A percentile compares a stretch with the other conserved stretches of the same genome.
Conservation (phyloP, 2,113 vertebrate genomes). For the Eolophus roseicapilla region DNA sequence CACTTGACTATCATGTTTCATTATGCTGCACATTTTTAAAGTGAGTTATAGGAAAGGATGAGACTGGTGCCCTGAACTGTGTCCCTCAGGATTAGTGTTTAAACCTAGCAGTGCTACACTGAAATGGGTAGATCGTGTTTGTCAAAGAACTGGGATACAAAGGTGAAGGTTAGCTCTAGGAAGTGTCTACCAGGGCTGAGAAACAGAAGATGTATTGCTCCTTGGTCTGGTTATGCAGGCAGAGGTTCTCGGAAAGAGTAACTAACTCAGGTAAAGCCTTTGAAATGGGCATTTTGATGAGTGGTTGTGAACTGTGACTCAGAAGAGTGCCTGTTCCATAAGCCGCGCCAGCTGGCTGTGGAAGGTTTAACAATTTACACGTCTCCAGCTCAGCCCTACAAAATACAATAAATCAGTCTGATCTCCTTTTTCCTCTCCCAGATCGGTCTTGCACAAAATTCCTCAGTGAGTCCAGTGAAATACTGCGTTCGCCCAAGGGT, state of each 20-base stretch:
- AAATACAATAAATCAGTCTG: not conserved
- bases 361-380: not conserved
- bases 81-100: not conserved
- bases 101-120: not conserved
- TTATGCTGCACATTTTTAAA: not conserved
- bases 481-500: constrained; percentile 23
- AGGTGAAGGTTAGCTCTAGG: not conserved
- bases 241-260: not conserved
- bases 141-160: not conserved
- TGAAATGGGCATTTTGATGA: not conserved
- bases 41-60: not conserved
- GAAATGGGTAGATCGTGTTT: not conserved
- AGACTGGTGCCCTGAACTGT: not conserved
- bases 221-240: not conserved
- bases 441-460: not conserved
- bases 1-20: not conserved
- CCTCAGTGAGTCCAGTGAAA: not conserved
- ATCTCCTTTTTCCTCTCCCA: not conserved
- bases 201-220: not conserved
- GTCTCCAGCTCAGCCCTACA: not conserved
- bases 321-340: not conserved
- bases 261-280: not conserved
- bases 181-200: not conserved
- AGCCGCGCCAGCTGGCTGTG: not conserved
- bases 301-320: not conserved